Conservation (phyloP, 2,888 invertebrate species). For the Parnassius orleans region DNA sequence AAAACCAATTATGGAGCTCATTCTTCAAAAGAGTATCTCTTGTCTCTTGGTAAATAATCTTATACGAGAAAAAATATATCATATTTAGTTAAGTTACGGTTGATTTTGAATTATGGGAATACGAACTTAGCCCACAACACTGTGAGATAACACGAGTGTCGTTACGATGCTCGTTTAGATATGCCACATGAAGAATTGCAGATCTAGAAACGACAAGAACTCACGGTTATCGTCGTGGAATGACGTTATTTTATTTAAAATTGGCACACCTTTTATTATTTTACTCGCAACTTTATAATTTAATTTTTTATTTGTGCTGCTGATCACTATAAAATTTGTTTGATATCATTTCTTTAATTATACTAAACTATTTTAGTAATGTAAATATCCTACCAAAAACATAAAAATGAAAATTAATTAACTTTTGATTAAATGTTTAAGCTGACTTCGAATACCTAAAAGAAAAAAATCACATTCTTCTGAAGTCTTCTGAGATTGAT, state of each 20-base stretch:
- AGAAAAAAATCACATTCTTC: too few species aligned
- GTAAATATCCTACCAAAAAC: too few species aligned
- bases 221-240: conserved; percentile 34
- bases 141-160: conserved; percentile 66
- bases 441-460: too few species aligned
- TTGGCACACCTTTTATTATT: background rate
- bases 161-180: conserved; percentile 75
- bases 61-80: conserved; percentile 7
- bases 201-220: conserved; percentile 57
- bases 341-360: too few species aligned
- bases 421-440: too few species aligned
- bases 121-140: conserved; percentile 37
- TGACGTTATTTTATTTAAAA: conserved; percentile 9
- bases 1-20: conserved; percentile 22
- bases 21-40: conserved; percentile 21
- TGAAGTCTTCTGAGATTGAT: too few species aligned
- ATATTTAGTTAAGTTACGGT: conserved; percentile 5
- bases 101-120: conserved; percentile 1
- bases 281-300: too few species aligned
- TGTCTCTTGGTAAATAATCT: conserved; percentile 2
- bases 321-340: too few species aligned
- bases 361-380: too few species aligned
- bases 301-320: too few species aligned
- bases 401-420: too few species aligned
- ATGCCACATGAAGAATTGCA: conserved; percentile 67